Evolutionary conservation across 2,888 invertebrate species (phyloP).

Genomic region (Ligdia adustata): DNA sequence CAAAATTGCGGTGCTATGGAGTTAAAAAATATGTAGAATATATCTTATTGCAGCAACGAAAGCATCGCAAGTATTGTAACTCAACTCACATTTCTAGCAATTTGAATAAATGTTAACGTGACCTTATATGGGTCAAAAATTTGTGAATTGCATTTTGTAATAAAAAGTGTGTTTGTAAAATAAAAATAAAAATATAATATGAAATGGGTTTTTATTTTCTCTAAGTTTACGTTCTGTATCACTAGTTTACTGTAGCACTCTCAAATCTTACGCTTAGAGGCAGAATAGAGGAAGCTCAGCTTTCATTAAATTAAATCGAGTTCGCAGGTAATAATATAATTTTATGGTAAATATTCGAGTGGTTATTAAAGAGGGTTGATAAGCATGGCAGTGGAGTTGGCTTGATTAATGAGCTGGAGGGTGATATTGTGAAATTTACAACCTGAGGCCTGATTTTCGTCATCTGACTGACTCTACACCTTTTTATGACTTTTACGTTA

Average conservation of each 20-base stretch:
- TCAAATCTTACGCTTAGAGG: constrained; percentile 44
- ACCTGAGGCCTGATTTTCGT: background rate
- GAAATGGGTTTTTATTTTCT: too few species aligned
- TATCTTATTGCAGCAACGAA: too few species aligned
- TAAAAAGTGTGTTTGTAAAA: too few species aligned
- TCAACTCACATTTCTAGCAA: too few species aligned
- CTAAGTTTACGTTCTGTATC: too few species aligned
- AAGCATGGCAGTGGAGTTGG: constrained; percentile 4
- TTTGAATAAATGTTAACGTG: too few species aligned
- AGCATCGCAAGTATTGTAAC: too few species aligned
- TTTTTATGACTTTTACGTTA: background rate
- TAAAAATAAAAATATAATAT: too few species aligned
- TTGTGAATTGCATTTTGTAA: too few species aligned
- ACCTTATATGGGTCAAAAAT: too few species aligned
- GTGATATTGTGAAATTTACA: constrained; percentile 5
- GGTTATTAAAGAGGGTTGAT: constrained; percentile 29
- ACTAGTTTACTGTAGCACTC: constrained; percentile 14
- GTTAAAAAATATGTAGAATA: too few species aligned
- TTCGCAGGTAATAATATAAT: constrained; percentile 36
- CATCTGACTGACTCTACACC: constrained; percentile 6
- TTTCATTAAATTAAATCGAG: constrained; percentile 36
- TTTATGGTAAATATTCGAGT: constrained; percentile 33
- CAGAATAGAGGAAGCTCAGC: constrained; percentile 32
- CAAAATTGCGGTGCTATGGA: too few species aligned
- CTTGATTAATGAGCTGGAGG: constrained; percentile 18